Conservation (phyloP, 2,113 vertebrate genomes). For the Natator depressus region DNA sequence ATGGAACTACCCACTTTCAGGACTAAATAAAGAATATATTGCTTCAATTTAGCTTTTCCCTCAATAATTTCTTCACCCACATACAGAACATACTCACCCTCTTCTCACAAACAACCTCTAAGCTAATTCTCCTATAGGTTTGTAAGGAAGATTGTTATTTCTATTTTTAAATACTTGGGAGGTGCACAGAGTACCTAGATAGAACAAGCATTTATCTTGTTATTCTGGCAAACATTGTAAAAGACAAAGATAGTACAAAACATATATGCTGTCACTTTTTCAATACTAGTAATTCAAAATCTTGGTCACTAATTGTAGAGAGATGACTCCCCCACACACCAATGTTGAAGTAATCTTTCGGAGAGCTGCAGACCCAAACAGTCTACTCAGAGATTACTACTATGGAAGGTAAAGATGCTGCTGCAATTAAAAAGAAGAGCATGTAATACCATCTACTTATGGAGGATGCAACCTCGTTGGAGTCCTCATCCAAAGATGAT, state of each 20-base stretch:
- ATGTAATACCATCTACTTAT: constrained; percentile 70
- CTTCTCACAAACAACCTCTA: not conserved
- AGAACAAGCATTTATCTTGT: not conserved
- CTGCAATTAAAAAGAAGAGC: constrained; percentile 65
- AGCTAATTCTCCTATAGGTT: not conserved
- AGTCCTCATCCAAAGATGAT: constrained; percentile 68
- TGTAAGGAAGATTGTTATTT: not conserved
- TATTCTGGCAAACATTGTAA: not conserved
- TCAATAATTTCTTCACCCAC: not conserved
- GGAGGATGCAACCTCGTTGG: constrained; percentile 67
- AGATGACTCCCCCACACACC: not conserved
- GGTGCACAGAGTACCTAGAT: not conserved
- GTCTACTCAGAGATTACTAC: not conserved
- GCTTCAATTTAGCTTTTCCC: not conserved
- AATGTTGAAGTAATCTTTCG: not conserved
- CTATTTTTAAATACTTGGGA: not conserved
- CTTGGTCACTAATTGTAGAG: not conserved
- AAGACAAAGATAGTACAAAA: too few species aligned
- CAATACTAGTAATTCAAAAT: not conserved
- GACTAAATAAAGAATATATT: not conserved
- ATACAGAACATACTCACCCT: not conserved
- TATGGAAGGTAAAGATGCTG: constrained; percentile 40
- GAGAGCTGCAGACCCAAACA: not conserved
- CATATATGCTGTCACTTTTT: not conserved
- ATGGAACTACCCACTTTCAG: not conserved